A percentile compares a stretch with the other conserved stretches of the same genome.
These are phyloP conservation scores for Cherax quadricarinatus DNA, from an alignment of 1,140 invertebrate genomes.

Conservation along the genomic window DNA sequence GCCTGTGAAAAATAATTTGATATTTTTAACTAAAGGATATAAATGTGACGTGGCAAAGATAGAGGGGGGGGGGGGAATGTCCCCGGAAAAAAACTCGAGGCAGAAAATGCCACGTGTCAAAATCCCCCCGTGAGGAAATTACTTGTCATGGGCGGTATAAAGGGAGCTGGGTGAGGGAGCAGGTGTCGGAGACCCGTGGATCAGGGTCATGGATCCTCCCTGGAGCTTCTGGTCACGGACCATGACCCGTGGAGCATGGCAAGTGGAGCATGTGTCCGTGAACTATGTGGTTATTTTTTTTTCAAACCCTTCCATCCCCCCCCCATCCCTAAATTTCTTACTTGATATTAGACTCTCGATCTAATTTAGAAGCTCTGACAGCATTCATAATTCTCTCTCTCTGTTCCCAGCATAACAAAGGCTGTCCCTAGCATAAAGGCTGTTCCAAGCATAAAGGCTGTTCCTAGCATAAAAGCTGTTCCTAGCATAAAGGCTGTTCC, in stretches of 20 bases:
- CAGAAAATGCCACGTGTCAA: constrained; percentile 5
- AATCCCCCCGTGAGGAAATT: neutral
- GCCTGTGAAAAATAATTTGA: no score
- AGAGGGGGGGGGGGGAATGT: neutral
- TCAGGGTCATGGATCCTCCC: neutral
- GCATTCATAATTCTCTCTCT: neutral
- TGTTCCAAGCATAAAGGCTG: no score
- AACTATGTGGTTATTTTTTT: no score
- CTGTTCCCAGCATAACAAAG: neutral
- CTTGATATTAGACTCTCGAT: no score
- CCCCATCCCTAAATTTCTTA: no score
- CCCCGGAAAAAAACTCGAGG: neutral
- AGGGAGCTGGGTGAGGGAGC: neutral
- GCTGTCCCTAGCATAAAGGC: no score
- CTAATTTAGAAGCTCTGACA: no score
- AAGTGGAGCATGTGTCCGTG: neutral
- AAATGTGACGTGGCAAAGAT: neutral
- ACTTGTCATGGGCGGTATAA: neutral
- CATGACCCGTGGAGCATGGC: neutral
- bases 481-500: no score
- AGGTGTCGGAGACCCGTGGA: neutral
- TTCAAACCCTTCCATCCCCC: no score
- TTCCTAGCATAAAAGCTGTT: no score
- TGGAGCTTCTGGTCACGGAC: neutral
- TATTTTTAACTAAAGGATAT: neutral